Conservation (phyloP, 2,797 vertebrate species). For the Gastrophryne carolinensis region DNA sequence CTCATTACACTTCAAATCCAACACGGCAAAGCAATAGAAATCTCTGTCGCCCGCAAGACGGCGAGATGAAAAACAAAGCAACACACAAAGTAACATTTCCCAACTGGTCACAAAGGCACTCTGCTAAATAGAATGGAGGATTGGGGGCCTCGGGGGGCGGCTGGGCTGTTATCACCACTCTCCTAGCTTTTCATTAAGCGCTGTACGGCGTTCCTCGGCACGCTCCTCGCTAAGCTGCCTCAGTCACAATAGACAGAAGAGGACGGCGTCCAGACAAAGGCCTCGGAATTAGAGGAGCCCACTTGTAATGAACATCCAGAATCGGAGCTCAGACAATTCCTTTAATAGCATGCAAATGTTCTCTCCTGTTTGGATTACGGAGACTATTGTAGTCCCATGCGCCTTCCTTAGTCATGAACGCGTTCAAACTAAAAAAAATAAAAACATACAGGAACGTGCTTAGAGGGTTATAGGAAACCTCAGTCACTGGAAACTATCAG, state of each 20-base stretch:
- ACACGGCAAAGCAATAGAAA: not conserved
- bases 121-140: slow-evolving; percentile 14
- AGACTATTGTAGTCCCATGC: not conserved
- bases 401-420: not conserved
- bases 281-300: not conserved
- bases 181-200: slow-evolving; percentile 39
- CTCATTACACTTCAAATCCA: not conserved
- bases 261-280: slow-evolving; percentile 4
- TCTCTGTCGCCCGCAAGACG: not conserved
- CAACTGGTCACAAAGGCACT: not conserved
- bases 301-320: not conserved
- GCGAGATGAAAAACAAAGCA: slow-evolving; percentile 21
- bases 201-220: not conserved
- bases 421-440: no score
- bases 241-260: slow-evolving; percentile 12
- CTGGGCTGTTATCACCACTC: slow-evolving; percentile 2
- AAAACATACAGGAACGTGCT: not conserved
- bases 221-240: slow-evolving; percentile 1
- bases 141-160: slow-evolving; percentile 12
- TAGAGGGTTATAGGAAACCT: not conserved
- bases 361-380: not conserved
- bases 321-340: not conserved
- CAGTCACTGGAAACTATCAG: no score
- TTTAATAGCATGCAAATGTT: not conserved
- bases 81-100: not conserved